A percentile compares a stretch with the other conserved stretches of the same genome.
Conservation (phyloP, 2,888 invertebrate genomes). For the Cosmia trapezina region DNA sequence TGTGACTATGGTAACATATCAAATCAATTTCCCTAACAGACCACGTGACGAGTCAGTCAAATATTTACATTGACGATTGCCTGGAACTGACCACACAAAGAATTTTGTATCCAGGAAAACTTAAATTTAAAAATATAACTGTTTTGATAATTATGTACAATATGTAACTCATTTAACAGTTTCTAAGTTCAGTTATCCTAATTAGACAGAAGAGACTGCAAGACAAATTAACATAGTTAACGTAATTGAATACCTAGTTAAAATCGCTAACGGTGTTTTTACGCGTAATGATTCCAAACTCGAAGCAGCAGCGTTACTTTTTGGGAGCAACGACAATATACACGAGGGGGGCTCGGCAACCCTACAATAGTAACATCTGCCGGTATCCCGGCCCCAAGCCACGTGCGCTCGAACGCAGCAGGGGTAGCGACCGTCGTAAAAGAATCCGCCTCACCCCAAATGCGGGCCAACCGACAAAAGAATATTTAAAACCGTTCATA, state of each 20-base stretch:
- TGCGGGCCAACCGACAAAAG: constrained; percentile 77
- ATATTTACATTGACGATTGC: constrained; percentile 48
- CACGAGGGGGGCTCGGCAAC: constrained; percentile 67
- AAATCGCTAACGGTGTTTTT: constrained; percentile 49
- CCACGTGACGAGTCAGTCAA: constrained; percentile 49
- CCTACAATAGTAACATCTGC: constrained; percentile 85
- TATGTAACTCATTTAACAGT: constrained; percentile 29
- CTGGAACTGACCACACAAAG: constrained; percentile 37
- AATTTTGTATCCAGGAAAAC: constrained; percentile 16
- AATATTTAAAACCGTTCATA: constrained; percentile 51
- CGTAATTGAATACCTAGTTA: constrained; percentile 44
- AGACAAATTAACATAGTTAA: constrained; percentile 45
- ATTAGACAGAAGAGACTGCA: constrained; percentile 41
- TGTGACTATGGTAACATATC: constrained; percentile 39
- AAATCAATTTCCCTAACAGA: constrained; percentile 56
- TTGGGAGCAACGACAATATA: constrained; percentile 43
- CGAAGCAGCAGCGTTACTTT: constrained; percentile 37
- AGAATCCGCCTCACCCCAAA: constrained; percentile 84
- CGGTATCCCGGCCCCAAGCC: constrained; percentile 78
- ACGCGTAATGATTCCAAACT: constrained; percentile 54
- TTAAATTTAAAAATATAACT: constrained; percentile 3
- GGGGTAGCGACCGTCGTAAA: constrained; percentile 86
- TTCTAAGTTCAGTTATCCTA: constrained; percentile 39
- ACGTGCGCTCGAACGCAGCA: constrained; percentile 86
- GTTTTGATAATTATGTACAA: constrained; percentile 1